Evolutionary conservation across 2,797 vertebrate genomes (phyloP).

Genomic region (Buphagus erythrorhynchus): DNA sequence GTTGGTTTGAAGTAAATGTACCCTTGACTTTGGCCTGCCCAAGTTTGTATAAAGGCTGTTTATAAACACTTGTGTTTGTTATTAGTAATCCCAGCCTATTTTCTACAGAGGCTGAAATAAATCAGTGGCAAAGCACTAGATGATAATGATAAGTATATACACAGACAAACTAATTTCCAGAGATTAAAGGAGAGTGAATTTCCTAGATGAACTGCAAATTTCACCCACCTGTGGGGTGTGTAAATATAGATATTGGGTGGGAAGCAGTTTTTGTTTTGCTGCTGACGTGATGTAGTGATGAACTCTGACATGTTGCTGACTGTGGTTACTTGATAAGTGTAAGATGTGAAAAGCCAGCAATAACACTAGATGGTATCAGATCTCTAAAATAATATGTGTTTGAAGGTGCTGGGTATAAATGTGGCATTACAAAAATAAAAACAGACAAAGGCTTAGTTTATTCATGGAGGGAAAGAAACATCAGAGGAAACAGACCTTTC

Average conservation of each 20-base stretch:
- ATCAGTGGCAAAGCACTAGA: background rate
- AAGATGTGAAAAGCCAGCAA: slow-evolving; percentile 63
- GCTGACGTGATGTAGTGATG: slow-evolving; percentile 37
- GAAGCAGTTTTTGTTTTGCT: slow-evolving; percentile 49
- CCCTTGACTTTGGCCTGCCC: background rate
- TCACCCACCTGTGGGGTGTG: slow-evolving; percentile 59
- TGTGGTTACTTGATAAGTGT: slow-evolving; percentile 72
- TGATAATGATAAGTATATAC: background rate
- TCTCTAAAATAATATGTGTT: slow-evolving; percentile 54
- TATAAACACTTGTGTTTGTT: slow-evolving; percentile 42
- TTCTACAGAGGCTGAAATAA: slow-evolving; percentile 47
- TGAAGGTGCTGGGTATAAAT: slow-evolving; percentile 43
- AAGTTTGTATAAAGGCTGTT: background rate
- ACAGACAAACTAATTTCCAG: slow-evolving; percentile 33
- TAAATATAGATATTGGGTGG: slow-evolving; percentile 53
- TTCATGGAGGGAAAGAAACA: slow-evolving; percentile 45
- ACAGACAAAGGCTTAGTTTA: slow-evolving; percentile 18
- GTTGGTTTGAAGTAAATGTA: background rate
- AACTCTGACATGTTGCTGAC: slow-evolving; percentile 65
- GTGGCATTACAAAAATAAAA: slow-evolving; percentile 30
- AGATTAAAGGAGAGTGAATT: slow-evolving; percentile 48
- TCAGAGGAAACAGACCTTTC: slow-evolving; percentile 50
- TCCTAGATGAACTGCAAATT: slow-evolving; percentile 54
- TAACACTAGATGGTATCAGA: slow-evolving; percentile 55
- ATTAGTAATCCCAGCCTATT: slow-evolving; percentile 10